Base-by-base conservation (phyloP, 2,888 invertebrate species). In the Altica lythri region DNA sequence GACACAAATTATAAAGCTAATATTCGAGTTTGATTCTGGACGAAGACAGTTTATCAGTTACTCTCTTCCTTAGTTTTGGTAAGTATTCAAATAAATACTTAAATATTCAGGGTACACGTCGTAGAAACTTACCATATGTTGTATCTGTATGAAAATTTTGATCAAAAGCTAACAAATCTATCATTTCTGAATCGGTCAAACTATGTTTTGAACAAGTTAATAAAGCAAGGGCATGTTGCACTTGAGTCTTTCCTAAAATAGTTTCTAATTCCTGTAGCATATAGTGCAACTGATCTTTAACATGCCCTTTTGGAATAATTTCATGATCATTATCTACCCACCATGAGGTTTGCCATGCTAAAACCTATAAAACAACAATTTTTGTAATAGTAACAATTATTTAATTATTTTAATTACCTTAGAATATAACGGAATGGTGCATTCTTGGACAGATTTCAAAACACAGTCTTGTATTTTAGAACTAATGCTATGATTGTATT, bases 111-210 rank as follows among this genome's bases (percentile, higher is more conserved):
- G 19, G 10, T 27, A 2, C 9, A 18, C n/a, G 12, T 10, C 22
- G n/a, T 4, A 18, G 9, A 37, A 12, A 67, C 81, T 80, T 68
- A 86, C 86, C 77, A 64, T 85, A 84, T 34, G 86, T 86, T 62
- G 81, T 81, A 50, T 80, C 80, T 60, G 83, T 84, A 59, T 85
- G 80, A 61, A 86, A 86, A 60, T 80, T 78, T 30, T 82, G 79
- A 65, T 85, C 83, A 65, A 83, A 83, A 0, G 86, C 84, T 55
- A 88, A 67, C 57, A 87, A 75, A 68, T 87, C 90, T 67, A 89
- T 77, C 74, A 90, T 86, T 78, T 94, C 93, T 2, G 88, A 87
- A 69, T 90, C 90, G 13, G 88, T 86, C 37, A 93, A 79, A 1
- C 93, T 93, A 70, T 88, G 83, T 48, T 89, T 83, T 4, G 91